Conservation (phyloP, 2,888 invertebrate genomes). For the Rhyacophila evoluta region DNA sequence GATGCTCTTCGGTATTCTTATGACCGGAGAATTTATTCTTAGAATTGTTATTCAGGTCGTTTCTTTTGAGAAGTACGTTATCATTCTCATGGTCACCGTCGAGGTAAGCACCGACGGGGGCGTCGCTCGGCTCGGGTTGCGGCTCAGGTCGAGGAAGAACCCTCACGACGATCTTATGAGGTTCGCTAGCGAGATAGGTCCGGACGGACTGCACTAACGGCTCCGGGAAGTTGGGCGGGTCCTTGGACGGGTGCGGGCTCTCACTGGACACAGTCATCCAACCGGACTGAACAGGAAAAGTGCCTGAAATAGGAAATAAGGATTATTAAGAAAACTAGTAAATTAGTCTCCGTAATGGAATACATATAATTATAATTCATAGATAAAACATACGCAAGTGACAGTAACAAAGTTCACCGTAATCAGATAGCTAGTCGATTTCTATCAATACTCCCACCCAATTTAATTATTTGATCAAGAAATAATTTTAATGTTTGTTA, state of each 20-base stretch:
- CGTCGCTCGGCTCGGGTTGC: constrained; percentile 34
- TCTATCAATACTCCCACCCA: too few species aligned
- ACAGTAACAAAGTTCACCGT: too few species aligned
- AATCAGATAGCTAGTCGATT: too few species aligned
- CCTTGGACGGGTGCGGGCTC: constrained; percentile 61
- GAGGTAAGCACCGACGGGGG: constrained; percentile 39
- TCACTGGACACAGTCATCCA: constrained; percentile 70
- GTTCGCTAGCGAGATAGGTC: constrained; percentile 65
- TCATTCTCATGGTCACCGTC: constrained; percentile 31
- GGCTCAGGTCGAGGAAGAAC: constrained; percentile 56
- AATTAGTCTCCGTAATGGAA: too few species aligned
- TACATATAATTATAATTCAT: too few species aligned
- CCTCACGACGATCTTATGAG: constrained; percentile 62
- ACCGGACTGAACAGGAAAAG: constrained; percentile 65
- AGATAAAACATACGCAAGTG: too few species aligned
- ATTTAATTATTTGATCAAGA: too few species aligned
- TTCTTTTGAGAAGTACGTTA: constrained; percentile 62
- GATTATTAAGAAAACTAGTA: too few species aligned
- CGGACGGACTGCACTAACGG: constrained; percentile 68
- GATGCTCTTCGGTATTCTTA: constrained; percentile 44
- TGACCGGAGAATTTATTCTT: constrained; percentile 57
- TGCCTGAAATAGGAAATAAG: constrained; percentile 62
- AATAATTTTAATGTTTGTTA: too few species aligned
- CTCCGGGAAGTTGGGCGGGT: constrained; percentile 62
- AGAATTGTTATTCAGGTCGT: constrained; percentile 70